A percentile compares a stretch with the other conserved stretches of the same genome.
Evolutionary conservation across 2,888 invertebrate species (phyloP).

Genomic region (Volucella inflata): DNA sequence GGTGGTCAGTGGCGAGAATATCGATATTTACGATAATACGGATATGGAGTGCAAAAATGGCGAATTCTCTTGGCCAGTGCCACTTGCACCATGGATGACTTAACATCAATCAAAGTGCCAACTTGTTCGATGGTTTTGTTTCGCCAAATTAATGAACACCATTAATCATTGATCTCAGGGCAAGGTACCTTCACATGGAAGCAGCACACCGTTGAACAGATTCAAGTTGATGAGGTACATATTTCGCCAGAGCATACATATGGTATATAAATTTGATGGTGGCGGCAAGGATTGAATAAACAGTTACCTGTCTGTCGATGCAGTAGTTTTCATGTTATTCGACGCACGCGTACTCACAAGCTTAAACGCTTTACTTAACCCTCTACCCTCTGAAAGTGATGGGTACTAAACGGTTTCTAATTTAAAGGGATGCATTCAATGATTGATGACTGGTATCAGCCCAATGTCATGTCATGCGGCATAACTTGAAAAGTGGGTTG

Average conservation of each 20-base stretch:
- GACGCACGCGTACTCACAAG: conserved; percentile 21
- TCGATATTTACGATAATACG: conserved; percentile 50
- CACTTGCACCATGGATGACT: conserved; percentile 50
- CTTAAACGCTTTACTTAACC: conserved; percentile 15
- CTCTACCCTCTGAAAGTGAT: conserved; percentile 28
- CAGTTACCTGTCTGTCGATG: conserved; percentile 52
- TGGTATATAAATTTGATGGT: conserved; percentile 61
- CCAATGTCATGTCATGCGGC: conserved; percentile 55
- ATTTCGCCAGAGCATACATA: conserved; percentile 14
- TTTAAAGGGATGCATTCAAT: conserved; percentile 62
- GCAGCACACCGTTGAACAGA: neutral
- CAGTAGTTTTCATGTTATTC: conserved; percentile 7
- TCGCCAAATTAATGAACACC: conserved; percentile 69
- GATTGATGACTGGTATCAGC: conserved; percentile 62
- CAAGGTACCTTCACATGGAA: conserved; percentile 24
- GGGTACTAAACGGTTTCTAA: conserved; percentile 74
- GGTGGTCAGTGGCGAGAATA: conserved; percentile 60
- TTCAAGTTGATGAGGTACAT: conserved; percentile 48
- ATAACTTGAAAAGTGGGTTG: conserved; percentile 44
- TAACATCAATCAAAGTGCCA: conserved; percentile 66
- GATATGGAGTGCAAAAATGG: conserved; percentile 62
- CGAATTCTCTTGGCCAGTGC: conserved; percentile 44
- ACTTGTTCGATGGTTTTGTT: conserved; percentile 66
- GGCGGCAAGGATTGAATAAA: conserved; percentile 54
- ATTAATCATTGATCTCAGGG: conserved; percentile 65